Conservation (phyloP, 2,797 vertebrate species). For the Pygocentrus nattereri region DNA sequence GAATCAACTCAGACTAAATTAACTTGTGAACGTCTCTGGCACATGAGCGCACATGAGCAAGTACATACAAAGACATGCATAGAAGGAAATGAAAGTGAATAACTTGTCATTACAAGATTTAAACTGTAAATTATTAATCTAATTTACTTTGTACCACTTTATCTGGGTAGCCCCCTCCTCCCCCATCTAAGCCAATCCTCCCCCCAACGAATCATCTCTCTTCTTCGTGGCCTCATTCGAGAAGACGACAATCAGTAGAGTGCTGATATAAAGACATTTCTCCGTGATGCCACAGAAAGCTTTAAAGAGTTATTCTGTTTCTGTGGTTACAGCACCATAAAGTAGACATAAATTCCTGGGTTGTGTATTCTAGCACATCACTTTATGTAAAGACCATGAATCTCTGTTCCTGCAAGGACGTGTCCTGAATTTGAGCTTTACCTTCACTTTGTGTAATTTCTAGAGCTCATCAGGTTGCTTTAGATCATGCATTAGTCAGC, state of each 20-base stretch:
- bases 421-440: background rate
- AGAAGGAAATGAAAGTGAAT: no score
- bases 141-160: no score
- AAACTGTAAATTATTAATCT: no score
- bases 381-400: constrained; percentile 6
- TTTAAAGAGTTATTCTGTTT: background rate
- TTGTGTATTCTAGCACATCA: background rate
- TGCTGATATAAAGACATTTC: background rate
- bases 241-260: background rate
- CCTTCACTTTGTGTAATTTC: constrained; percentile 10
- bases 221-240: background rate
- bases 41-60: no score
- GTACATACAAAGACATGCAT: no score
- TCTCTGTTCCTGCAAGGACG: constrained; percentile 5
- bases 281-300: background rate
- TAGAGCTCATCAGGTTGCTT: constrained; percentile 9
- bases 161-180: no score
- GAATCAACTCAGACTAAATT: no score
- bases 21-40: no score
- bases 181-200: background rate
- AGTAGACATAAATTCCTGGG: background rate
- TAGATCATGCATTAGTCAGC: constrained; percentile 26
- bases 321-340: background rate
- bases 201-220: background rate
- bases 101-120: no score